Evolutionary conservation across 2,113 vertebrate species (phyloP).

Genomic region (Rhodinocichla rosea): DNA sequence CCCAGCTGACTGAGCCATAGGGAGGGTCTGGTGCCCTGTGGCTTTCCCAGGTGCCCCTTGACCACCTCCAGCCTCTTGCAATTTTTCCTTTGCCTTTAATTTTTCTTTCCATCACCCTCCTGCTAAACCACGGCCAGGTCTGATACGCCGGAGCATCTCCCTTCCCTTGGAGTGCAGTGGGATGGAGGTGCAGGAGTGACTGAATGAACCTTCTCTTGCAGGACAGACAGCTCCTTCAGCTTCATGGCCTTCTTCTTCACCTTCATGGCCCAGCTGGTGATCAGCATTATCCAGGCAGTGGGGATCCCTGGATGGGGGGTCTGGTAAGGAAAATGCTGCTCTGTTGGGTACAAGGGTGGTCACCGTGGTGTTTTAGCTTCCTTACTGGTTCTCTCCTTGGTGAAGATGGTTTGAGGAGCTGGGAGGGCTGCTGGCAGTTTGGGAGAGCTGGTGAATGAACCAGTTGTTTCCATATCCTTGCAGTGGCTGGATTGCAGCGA

Average conservation of each 20-base stretch:
- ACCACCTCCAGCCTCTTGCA: background rate
- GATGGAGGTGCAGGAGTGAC: background rate
- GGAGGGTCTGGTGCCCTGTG: background rate
- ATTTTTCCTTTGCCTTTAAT: background rate
- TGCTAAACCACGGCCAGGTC: background rate
- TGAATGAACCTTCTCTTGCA: conserved; percentile 38
- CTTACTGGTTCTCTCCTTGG: background rate
- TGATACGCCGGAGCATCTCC: background rate
- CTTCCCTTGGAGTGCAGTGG: background rate
- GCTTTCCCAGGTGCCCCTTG: background rate
- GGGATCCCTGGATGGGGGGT: conserved; percentile 98
- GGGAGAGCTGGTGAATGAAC: background rate
- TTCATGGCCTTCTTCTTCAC: conserved; percentile 99
- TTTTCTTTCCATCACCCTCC: background rate
- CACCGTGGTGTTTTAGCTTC: fast-evolving
- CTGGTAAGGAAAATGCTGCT: conserved; percentile 80
- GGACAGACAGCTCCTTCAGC: conserved; percentile 97
- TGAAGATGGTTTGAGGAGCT: background rate
- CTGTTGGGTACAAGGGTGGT: background rate
- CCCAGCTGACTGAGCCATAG: background rate
- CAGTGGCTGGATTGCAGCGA: conserved; percentile 94
- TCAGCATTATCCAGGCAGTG: conserved; percentile 93
- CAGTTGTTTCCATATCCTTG: background rate
- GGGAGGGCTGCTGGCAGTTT: background rate
- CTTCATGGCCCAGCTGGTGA: conserved; percentile 95